Conservation (phyloP, 2,797 vertebrate species). For the Cossypha polioptera region DNA sequence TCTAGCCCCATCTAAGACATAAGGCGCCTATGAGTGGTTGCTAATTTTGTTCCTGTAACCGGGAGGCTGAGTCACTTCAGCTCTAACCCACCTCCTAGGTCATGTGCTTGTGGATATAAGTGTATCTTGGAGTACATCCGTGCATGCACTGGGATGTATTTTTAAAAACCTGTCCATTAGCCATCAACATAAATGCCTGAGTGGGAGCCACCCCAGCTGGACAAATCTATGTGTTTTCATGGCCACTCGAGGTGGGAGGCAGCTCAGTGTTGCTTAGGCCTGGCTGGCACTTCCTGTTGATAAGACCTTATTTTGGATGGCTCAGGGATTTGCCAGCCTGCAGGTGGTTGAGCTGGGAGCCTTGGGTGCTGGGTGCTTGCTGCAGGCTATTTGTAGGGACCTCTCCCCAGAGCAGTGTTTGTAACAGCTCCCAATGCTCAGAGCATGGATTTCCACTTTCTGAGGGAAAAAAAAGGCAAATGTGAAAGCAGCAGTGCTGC, state of each 20-base stretch:
- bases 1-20: slow-evolving; percentile 53
- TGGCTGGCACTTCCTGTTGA: neutral
- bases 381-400: neutral
- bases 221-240: neutral
- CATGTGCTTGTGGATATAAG: slow-evolving; percentile 33
- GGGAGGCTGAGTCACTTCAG: slow-evolving; percentile 51
- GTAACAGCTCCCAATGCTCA: neutral
- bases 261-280: neutral
- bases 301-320: neutral
- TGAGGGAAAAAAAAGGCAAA: neutral
- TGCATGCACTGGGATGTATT: slow-evolving; percentile 1
- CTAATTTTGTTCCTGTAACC: slow-evolving; percentile 56
- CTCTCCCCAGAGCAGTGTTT: neutral
- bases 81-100: slow-evolving; percentile 28
- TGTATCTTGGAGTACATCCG: neutral
- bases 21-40: slow-evolving; percentile 25
- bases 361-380: neutral
- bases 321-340: neutral
- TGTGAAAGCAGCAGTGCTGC: neutral
- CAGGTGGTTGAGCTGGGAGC: neutral
- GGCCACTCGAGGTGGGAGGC: neutral
- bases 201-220: neutral
- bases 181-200: neutral
- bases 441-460: neutral
- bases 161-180: neutral